A percentile compares a stretch with the other conserved stretches of the same genome.
Evolutionary conservation across 2,113 vertebrate species (phyloP).

Genomic region (Hippoglossus stenolepis): DNA sequence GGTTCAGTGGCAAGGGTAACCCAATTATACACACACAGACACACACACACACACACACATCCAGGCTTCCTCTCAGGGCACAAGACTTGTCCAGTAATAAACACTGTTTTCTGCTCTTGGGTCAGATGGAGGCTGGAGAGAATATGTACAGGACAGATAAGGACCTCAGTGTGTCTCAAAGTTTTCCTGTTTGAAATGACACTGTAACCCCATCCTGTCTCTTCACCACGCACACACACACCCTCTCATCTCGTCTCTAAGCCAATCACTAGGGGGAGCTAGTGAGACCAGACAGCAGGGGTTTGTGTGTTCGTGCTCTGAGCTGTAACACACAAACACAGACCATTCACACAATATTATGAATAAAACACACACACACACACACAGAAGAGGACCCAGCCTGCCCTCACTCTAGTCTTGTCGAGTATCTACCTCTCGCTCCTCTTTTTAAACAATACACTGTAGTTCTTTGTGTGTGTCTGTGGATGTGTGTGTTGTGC

Average conservation of each 20-base stretch:
- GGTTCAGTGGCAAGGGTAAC: constrained; percentile 62
- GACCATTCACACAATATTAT: constrained; percentile 1
- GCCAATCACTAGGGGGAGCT: constrained; percentile 58
- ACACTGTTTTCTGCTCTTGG: constrained; percentile 73
- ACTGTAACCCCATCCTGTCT: constrained; percentile 59
- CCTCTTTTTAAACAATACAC: constrained; percentile 68
- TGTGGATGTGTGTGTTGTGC: constrained; percentile 22
- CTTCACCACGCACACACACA: not conserved
- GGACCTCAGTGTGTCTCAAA: constrained; percentile 6
- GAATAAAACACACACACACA: constrained; percentile 36
- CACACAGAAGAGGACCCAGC: constrained; percentile 38
- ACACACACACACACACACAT: constrained; percentile 3
- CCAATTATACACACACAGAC: constrained; percentile 3
- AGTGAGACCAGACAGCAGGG: constrained; percentile 28
- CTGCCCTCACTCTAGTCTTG: constrained; percentile 56
- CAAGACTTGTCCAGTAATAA: constrained; percentile 67
- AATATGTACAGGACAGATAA: constrained; percentile 40
- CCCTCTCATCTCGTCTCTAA: constrained; percentile 9
- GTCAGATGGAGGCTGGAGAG: constrained; percentile 50
- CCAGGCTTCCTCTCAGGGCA: constrained; percentile 73
- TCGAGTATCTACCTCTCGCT: constrained; percentile 82
- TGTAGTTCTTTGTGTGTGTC: constrained; percentile 66
- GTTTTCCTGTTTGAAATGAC: constrained; percentile 44
- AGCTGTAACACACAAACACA: constrained; percentile 34
- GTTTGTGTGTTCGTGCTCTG: constrained; percentile 2